A percentile compares a stretch with the other conserved stretches of the same genome.
Evolutionary conservation across 2,888 invertebrate species (phyloP).

Genomic region (Seira musarum): DNA sequence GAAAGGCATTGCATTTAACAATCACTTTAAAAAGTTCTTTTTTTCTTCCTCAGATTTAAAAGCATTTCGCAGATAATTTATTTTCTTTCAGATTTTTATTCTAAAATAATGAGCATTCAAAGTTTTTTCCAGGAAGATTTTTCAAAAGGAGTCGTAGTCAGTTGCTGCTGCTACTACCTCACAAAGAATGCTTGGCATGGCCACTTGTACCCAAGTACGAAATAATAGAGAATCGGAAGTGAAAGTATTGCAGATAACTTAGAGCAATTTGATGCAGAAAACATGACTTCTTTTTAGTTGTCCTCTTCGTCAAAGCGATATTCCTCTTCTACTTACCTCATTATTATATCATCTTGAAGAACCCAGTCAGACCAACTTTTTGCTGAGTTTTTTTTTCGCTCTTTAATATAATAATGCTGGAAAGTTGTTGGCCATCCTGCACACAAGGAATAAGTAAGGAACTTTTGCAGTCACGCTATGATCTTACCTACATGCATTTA

Average conservation of each 20-base stretch:
- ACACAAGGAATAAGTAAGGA: too few relatives aligned
- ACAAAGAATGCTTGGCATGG: not conserved
- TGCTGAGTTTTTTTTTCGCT: conserved; percentile 37
- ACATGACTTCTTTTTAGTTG: conserved; percentile 12
- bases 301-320: conserved; percentile 29
- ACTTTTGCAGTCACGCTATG: too few relatives aligned
- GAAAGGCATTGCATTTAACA: conserved; percentile 43
- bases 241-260: not conserved
- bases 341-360: conserved; percentile 39
- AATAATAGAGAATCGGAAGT: not conserved
- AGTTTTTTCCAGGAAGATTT: conserved; percentile 28
- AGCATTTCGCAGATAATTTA: conserved; percentile 55
- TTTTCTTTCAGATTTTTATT: conserved; percentile 48
- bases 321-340: conserved; percentile 25
- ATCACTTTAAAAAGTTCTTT: conserved; percentile 45
- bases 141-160: not conserved
- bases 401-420: conserved; percentile 29
- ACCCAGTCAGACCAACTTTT: conserved; percentile 5
- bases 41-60: conserved; percentile 42
- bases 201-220: conserved; percentile 20
- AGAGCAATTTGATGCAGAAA: conserved; percentile 13
- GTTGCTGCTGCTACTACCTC: not conserved
- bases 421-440: too few relatives aligned
- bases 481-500: too few relatives aligned
- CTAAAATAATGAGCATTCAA: conserved; percentile 59